phyloP scores from a whole-genome alignment of 2,797 vertebrate species.

The Parambassis ranga region DNA sequence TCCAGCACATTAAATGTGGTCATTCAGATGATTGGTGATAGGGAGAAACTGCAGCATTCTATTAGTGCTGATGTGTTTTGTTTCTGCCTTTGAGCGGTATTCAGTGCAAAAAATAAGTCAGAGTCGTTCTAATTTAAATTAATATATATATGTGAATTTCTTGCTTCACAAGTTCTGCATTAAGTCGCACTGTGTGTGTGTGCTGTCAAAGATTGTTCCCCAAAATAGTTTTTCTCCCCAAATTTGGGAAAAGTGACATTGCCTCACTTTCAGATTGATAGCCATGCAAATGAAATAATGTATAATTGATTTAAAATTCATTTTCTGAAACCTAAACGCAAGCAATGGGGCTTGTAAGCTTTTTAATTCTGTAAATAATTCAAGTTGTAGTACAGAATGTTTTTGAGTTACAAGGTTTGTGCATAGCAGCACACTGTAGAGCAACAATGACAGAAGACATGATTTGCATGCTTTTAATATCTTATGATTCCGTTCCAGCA shows the following conservation, averaged over 20 bases:
- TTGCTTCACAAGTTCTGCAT: constrained; percentile 23
- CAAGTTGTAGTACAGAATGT: constrained; percentile 5
- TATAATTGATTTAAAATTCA: constrained; percentile 9
- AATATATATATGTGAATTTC: constrained; percentile 35
- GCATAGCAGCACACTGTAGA: background rate
- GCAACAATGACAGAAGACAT: background rate
- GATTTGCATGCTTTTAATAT: background rate
- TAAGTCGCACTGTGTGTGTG: background rate
- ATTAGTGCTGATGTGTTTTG: constrained; percentile 25
- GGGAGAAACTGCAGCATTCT: background rate
- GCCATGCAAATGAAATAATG: constrained; percentile 8
- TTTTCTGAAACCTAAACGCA: constrained; percentile 1
- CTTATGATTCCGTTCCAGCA: background rate
- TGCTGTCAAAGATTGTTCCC: constrained; percentile 13
- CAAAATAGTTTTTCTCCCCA: constrained; percentile 18
- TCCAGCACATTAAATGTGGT: constrained; percentile 34
- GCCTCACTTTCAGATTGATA: constrained; percentile 9
- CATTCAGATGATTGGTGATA: constrained; percentile 25
- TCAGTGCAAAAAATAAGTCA: constrained; percentile 27
- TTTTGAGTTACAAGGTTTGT: background rate
- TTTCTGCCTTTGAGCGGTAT: constrained; percentile 25
- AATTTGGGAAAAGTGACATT: background rate
- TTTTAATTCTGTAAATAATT: constrained; percentile 14
- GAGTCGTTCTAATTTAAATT: constrained; percentile 33
- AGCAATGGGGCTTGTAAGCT: background rate